Percentiles rank a stretch among this genome's conserved stretches.
Evolutionary conservation across 2,797 vertebrate genomes (phyloP).

Genomic region (Chanos chanos): DNA sequence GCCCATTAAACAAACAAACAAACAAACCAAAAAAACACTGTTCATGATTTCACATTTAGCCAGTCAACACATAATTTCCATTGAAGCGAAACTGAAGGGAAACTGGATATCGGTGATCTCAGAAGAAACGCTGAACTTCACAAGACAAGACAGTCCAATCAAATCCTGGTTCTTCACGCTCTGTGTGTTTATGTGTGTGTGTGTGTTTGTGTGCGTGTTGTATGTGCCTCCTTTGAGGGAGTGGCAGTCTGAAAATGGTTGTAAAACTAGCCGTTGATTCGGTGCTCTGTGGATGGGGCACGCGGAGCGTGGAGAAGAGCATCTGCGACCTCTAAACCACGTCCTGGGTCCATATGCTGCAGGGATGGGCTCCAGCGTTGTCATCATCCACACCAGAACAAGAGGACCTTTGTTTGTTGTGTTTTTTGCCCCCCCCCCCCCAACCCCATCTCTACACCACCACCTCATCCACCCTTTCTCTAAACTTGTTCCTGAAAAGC

Average conservation of each 20-base stretch:
- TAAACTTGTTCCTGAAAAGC: background rate
- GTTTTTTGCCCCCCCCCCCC: slow-evolving; percentile 46
- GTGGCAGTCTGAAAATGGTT: no score
- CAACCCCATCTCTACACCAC: background rate
- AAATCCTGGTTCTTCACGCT: slow-evolving; percentile 12
- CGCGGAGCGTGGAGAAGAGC: slow-evolving; percentile 65
- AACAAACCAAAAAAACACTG: no score
- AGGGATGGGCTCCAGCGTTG: slow-evolving; percentile 76
- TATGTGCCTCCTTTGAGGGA: no score
- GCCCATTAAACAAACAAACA: no score
- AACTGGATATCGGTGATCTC: no score
- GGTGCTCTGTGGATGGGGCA: slow-evolving; percentile 72
- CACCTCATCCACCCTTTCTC: background rate
- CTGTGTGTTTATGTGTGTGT: no score
- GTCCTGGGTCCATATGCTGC: slow-evolving; percentile 79
- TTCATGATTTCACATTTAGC: no score
- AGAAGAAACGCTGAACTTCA: no score
- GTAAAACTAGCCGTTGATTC: slow-evolving; percentile 78
- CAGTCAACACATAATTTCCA: no score
- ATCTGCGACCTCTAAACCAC: slow-evolving; percentile 80
- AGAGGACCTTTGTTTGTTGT: slow-evolving; percentile 73
- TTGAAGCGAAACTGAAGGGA: no score
- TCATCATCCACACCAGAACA: slow-evolving; percentile 75
- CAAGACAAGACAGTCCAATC: no score
- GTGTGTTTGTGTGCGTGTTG: no score